Evolutionary conservation across 2,113 vertebrate species (phyloP), one percentile per base, ranked within the genome.

Genomic region (Polypterus bichir): DNA sequence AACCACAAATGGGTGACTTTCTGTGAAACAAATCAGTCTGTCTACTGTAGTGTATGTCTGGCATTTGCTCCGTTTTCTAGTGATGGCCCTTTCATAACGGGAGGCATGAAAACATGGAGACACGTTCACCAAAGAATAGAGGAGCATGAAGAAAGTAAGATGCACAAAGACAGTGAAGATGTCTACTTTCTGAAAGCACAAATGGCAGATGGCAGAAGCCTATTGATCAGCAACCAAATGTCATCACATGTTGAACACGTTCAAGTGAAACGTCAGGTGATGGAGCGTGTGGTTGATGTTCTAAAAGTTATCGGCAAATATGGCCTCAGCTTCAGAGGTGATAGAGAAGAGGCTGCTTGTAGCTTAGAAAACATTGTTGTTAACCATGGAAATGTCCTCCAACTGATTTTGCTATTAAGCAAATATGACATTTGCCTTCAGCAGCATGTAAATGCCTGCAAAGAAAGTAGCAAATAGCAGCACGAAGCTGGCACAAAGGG

Each of bases 251-350:
- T 47, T 46, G 61, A 66, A 7, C 61, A 71, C 4, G 55, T 66
- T 7, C 55, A 44, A 57, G 68, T 63, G 48, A 65, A 47, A 11
- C 44, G 45, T 49, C 61, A 64, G 56, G 59, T 66, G 9, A 4
- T 64, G 55, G 59, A 68, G 57, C 9, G 59, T 61, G 62, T 66
- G 47, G 57, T 66, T 46, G 48, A 68, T 56, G 51, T 66, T 4
- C 27, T 68, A 11, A 68, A 71, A 63, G 61, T 71, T 5, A 59
- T 61, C 47, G 48, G 61, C 11, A 70, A 67, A 47, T 8, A 61
- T 60, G 68, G 61, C 0, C 61, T 66, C 5, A 60, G 61, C 44
- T 66, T 57, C 52, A 62, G 67, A 8, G 64, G 56, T 6, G 10
- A 64, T 9, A 56, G 7, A 46, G n/a, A 47, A 54, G 47, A 66